A percentile compares a stretch with the other conserved stretches of the same genome.
Conservation (phyloP, 2,797 vertebrate genomes). For the Gambelia wislizenii region DNA sequence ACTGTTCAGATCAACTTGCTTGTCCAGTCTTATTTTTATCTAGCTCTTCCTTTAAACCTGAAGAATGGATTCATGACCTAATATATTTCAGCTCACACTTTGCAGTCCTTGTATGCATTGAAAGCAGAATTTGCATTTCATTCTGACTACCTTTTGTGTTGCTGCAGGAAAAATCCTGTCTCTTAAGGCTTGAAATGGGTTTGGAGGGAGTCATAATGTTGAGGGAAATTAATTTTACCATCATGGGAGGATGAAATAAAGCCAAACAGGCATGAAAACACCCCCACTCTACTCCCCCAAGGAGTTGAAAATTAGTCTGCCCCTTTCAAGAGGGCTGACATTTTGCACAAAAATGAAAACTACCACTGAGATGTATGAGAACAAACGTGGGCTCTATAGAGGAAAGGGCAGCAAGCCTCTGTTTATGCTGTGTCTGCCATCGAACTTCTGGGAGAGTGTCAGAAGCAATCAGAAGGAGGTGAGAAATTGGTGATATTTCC, state of each 20-base stretch:
- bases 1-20: no score
- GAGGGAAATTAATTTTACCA: constrained; percentile 18
- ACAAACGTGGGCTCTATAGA: constrained; percentile 18
- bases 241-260: not conserved
- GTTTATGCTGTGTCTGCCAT: not conserved
- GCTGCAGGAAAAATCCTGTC: rapidly evolving
- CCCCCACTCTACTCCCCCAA: rapidly evolving
- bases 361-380: constrained; percentile 28
- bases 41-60: not conserved
- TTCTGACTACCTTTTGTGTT: not conserved
- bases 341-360: constrained; percentile 32
- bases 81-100: not conserved
- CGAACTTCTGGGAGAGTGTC: not conserved
- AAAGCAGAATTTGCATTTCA: not conserved
- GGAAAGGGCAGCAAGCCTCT: rapidly evolving
- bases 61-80: not conserved
- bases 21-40: not conserved
- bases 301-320: constrained; percentile 25
- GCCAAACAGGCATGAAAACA: constrained; percentile 2
- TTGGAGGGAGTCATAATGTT: not conserved
- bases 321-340: constrained; percentile 18
- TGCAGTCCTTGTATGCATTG: not conserved
- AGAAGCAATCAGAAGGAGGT: not conserved
- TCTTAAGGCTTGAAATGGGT: no score
- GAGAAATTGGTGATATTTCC: not conserved